A percentile compares a stretch with the other conserved stretches of the same genome.
Evolutionary conservation across 2,888 invertebrate species (phyloP).

Genomic region (Neoscelio sp.): DNA sequence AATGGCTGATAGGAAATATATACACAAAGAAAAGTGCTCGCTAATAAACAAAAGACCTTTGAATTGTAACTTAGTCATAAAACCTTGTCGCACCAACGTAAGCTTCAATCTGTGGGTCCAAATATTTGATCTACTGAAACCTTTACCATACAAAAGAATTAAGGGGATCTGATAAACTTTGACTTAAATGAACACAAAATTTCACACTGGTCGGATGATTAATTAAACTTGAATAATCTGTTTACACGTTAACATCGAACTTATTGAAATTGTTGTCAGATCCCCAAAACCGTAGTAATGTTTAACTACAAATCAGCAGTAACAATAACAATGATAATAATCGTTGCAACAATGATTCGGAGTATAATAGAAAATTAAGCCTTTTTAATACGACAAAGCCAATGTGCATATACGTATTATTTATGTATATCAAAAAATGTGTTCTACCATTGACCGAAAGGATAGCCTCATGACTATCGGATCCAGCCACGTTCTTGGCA

Average conservation of each 20-base stretch:
- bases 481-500: conserved; percentile 88
- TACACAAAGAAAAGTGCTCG: too few species aligned
- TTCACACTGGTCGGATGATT: too few species aligned
- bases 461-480: conserved; percentile 85
- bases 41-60: too few species aligned
- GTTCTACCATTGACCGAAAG: conserved; percentile 88
- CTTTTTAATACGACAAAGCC: conserved; percentile 52
- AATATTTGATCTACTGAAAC: conserved; percentile 28
- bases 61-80: too few species aligned
- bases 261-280: conserved; percentile 4
- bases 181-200: not conserved
- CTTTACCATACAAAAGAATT: conserved; percentile 8
- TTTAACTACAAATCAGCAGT: conserved; percentile 50
- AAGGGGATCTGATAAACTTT: conserved; percentile 6
- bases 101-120: conserved; percentile 11
- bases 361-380: conserved; percentile 55
- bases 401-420: conserved; percentile 51
- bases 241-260: too few species aligned
- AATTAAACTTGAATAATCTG: too few species aligned
- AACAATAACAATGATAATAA: conserved; percentile 35
- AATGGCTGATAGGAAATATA: too few species aligned
- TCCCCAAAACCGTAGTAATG: conserved; percentile 26
- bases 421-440: conserved; percentile 33
- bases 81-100: not conserved
- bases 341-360: conserved; percentile 34